phyloP scores from a whole-genome alignment of 2,797 vertebrate species.

The Acanthurus lineatus region DNA sequence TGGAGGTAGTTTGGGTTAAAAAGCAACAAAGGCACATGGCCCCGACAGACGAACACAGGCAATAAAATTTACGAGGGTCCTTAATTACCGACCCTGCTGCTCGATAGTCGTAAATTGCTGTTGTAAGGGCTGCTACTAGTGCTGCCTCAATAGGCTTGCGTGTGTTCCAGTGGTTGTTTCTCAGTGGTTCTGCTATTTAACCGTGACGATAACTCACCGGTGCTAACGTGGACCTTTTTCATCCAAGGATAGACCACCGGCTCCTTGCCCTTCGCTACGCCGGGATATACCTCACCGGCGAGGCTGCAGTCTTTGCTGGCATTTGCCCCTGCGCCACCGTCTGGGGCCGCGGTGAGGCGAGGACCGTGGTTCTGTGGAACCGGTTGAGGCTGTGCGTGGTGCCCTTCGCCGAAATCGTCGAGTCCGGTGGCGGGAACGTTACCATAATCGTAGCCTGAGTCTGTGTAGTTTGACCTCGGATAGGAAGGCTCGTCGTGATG shows the following conservation, averaged over 20 bases:
- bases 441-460: conserved; percentile 89
- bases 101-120: conserved; percentile 96
- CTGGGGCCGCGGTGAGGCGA: conserved; percentile 86
- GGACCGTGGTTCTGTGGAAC: conserved; percentile 86
- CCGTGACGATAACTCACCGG: conserved; percentile 90
- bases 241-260: conserved; percentile 99
- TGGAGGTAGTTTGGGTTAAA: conserved; percentile 89
- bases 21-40: conserved; percentile 95
- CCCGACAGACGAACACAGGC: conserved; percentile 90
- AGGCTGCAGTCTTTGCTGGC: conserved; percentile 88
- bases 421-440: conserved; percentile 84
- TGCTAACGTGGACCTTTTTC: conserved; percentile 98
- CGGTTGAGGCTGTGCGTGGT: conserved; percentile 85
- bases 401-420: conserved; percentile 85
- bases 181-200: conserved; percentile 77
- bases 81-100: conserved; percentile 98
- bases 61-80: conserved; percentile 98
- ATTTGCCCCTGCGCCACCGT: conserved; percentile 86
- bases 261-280: conserved; percentile 90
- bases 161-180: conserved; percentile 76
- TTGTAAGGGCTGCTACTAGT: conserved; percentile 91
- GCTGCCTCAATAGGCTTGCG: conserved; percentile 87
- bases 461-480: conserved; percentile 90
- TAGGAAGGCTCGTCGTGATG: conserved; percentile 90
- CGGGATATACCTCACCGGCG: conserved; percentile 83